A percentile compares a stretch with the other conserved stretches of the same genome.
Conservation (phyloP, 2,888 invertebrate species). For the Podotricha telesiphe region DNA sequence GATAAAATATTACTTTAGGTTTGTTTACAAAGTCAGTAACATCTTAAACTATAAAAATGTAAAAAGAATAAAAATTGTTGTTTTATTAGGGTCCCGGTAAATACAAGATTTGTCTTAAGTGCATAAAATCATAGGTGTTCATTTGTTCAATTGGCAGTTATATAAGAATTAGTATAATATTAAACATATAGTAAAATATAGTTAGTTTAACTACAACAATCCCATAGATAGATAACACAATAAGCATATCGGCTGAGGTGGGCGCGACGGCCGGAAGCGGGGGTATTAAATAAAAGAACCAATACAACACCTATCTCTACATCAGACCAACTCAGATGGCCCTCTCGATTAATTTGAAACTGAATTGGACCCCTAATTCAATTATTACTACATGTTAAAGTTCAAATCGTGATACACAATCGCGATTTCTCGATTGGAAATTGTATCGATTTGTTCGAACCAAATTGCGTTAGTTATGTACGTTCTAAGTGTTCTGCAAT, state of each 20-base stretch:
- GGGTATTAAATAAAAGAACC: constrained; percentile 54
- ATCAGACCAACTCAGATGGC: constrained; percentile 62
- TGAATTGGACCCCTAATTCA: constrained; percentile 62
- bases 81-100: too few relatives aligned
- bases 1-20: background rate
- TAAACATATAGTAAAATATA: constrained; percentile 1
- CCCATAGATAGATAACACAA: constrained; percentile 15
- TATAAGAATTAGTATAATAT: background rate
- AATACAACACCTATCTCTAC: constrained; percentile 56
- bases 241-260: constrained; percentile 43
- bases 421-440: constrained; percentile 37
- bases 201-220: background rate
- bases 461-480: constrained; percentile 26
- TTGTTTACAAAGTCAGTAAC: background rate
- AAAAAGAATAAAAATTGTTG: too few relatives aligned
- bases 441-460: constrained; percentile 25
- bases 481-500: background rate
- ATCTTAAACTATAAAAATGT: background rate
- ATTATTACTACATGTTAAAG: constrained; percentile 66
- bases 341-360: constrained; percentile 57
- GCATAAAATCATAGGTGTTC: too few relatives aligned
- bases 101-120: too few relatives aligned
- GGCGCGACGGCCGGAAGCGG: constrained; percentile 58
- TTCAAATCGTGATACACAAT: constrained; percentile 51
- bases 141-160: too few relatives aligned